Conservation (phyloP, 2,113 vertebrate genomes). For the Peromyscus maniculatus region DNA sequence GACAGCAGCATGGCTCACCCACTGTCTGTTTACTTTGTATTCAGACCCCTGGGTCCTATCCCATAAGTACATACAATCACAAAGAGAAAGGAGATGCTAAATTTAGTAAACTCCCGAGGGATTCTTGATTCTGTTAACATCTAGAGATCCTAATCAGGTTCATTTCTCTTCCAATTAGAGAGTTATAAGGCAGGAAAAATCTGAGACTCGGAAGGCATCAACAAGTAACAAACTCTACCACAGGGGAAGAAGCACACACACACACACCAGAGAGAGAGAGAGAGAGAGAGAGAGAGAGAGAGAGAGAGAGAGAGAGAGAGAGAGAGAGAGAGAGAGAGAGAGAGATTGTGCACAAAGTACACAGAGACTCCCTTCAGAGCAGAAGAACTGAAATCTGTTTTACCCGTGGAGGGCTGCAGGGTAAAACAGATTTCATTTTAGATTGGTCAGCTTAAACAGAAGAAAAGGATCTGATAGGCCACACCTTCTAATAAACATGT, state of each 20-base stretch:
- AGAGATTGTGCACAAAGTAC: not conserved
- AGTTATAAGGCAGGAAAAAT: not conserved
- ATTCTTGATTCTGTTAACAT: not conserved
- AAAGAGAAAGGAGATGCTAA: not conserved
- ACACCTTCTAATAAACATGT: not conserved
- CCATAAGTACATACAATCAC: not conserved
- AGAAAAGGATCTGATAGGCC: not conserved
- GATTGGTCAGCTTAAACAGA: not conserved
- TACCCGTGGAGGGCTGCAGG: not conserved
- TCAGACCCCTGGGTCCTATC: not conserved
- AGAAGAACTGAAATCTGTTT: not conserved
- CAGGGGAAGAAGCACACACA: not conserved
- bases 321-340: not conserved
- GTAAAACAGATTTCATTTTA: not conserved
- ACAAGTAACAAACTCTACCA: not conserved
- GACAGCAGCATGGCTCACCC: not conserved
- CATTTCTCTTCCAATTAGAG: not conserved
- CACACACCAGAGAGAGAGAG: not conserved
- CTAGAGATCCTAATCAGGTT: not conserved
- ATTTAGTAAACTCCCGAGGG: not conserved
- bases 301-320: not conserved
- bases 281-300: not conserved
- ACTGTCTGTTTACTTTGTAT: slow-evolving; percentile 20
- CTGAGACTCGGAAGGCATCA: not conserved
- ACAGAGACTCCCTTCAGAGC: not conserved